A percentile compares a stretch with the other conserved stretches of the same genome.
phyloP scores from a whole-genome alignment of 2,888 invertebrate genomes.

The Euphydryas editha region DNA sequence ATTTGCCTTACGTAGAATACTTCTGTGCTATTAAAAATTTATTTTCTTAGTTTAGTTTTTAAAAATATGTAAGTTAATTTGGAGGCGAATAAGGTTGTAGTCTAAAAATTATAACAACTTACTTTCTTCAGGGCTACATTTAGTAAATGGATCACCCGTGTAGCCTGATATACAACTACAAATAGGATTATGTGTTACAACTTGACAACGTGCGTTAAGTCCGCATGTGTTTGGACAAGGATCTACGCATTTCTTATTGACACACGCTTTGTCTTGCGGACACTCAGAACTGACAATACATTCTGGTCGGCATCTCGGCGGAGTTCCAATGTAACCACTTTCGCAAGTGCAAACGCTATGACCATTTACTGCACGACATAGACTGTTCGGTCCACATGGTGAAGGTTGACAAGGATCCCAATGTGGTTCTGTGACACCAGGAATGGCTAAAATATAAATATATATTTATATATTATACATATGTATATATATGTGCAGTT shows the following conservation, averaged over 20 bases:
- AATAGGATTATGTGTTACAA: constrained; percentile 93
- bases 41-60: too few species aligned
- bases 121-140: constrained; percentile 87
- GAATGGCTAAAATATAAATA: constrained; percentile 47
- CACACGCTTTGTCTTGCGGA: constrained; percentile 90
- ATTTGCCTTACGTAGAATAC: too few species aligned
- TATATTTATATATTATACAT: neutral
- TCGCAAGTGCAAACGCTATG: constrained; percentile 93
- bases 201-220: constrained; percentile 91
- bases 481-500: too few species aligned
- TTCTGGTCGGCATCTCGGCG: constrained; percentile 92
- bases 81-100: neutral
- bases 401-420: constrained; percentile 89
- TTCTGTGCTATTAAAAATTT: too few species aligned
- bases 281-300: constrained; percentile 94
- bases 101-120: constrained; percentile 47
- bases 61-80: too few species aligned
- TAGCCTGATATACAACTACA: constrained; percentile 91
- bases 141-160: constrained; percentile 91
- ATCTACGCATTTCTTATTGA: constrained; percentile 90
- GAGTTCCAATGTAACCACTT: constrained; percentile 88
- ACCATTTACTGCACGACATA: constrained; percentile 89
- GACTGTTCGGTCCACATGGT: constrained; percentile 93
- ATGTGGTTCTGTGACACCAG: constrained; percentile 53
- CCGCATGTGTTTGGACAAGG: constrained; percentile 93